phyloP scores from a whole-genome alignment of 2,113 vertebrate genomes.

The Cichladusa arquata region DNA sequence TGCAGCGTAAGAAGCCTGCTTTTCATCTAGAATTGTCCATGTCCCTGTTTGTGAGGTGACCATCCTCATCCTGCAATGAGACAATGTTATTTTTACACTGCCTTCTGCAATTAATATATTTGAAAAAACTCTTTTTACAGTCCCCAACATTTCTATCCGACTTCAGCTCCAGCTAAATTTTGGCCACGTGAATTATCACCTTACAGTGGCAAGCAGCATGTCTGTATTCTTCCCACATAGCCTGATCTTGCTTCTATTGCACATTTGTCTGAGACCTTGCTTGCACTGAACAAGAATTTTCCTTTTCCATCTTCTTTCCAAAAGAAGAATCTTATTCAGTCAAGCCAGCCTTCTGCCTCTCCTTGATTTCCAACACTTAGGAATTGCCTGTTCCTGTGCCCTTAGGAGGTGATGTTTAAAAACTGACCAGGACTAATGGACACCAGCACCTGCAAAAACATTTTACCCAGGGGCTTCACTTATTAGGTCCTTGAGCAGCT shows the following conservation, averaged over 20 bases:
- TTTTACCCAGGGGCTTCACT: neutral
- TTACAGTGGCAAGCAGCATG: neutral
- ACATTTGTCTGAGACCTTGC: neutral
- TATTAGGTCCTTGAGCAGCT: neutral
- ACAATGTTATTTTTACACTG: neutral
- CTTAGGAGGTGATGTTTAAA: neutral
- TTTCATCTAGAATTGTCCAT: neutral
- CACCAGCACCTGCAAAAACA: neutral
- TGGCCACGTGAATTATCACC: neutral
- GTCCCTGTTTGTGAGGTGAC: neutral
- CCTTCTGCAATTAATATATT: neutral
- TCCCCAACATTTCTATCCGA: fast-evolving
- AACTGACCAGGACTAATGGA: neutral
- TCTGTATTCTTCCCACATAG: neutral
- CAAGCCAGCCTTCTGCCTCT: neutral
- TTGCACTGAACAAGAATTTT: neutral
- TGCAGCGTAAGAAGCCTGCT: neutral
- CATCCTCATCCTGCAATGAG: neutral
- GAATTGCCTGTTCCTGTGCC: neutral
- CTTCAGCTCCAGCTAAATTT: neutral
- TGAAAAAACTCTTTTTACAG: neutral
- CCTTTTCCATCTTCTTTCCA: neutral
- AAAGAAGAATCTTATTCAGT: neutral
- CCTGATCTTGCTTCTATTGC: neutral
- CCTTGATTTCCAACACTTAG: neutral